These are phyloP conservation scores for Ciona savignyi DNA, from an alignment of 23 tunicate species.

Conservation along the genomic window DNA sequence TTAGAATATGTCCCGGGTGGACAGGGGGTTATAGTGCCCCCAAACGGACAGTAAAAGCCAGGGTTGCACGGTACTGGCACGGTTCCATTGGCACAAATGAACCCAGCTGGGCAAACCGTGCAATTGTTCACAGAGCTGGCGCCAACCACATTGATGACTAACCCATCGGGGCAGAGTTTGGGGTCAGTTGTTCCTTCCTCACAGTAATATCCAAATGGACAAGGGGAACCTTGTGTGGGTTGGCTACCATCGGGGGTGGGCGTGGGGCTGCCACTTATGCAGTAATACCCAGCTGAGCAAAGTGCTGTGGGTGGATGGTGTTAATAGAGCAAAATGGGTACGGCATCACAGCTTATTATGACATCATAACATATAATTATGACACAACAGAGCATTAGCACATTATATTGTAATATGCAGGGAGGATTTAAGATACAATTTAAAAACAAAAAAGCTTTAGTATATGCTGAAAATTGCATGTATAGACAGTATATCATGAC, in stretches of 20 bases:
- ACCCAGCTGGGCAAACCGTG: conserved; percentile 80
- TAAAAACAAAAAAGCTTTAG: too few relatives aligned
- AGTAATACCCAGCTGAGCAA: conserved; percentile 83
- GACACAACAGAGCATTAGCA: too few relatives aligned
- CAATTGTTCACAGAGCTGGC: conserved; percentile 62
- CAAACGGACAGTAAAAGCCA: conserved; percentile 77
- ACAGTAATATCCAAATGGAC: conserved; percentile 91
- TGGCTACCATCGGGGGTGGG: conserved; percentile 81
- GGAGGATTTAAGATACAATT: too few relatives aligned
- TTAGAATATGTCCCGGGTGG: conserved; percentile 83
- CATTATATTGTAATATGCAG: too few relatives aligned
- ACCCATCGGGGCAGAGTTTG: conserved; percentile 45
- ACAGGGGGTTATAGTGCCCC: conserved; percentile 56
- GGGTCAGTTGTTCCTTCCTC: conserved; percentile 82
- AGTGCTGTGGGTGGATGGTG: conserved; percentile 30
- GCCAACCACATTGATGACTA: conserved; percentile 56
- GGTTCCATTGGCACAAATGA: conserved; percentile 69
- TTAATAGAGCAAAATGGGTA: too few relatives aligned
- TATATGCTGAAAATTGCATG: too few relatives aligned
- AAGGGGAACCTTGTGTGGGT: conserved; percentile 38
- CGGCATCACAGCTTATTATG: too few relatives aligned
- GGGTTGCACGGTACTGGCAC: conserved; percentile 62
- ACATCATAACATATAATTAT: too few relatives aligned
- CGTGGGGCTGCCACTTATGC: conserved; percentile 81
- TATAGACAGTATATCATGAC: too few relatives aligned